Evolutionary conservation across 2,797 vertebrate species (phyloP), one percentile per base, ranked within the genome.

Genomic region (Ibycter americanus): DNA sequence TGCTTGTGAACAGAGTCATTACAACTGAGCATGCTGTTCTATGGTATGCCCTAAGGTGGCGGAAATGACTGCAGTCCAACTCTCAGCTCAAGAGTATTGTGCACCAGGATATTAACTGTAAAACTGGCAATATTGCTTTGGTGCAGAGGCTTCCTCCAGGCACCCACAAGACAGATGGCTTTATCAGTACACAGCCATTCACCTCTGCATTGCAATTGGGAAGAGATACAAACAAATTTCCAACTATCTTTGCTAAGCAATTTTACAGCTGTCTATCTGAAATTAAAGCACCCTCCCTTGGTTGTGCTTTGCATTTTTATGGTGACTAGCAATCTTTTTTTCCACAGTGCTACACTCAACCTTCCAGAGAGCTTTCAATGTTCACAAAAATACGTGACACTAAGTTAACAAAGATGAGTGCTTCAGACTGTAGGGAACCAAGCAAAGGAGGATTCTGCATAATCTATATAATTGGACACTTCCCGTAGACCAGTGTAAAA

Each of bases 31-130:
- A 3, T 49, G 71, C 83, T 93, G 82, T 89, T 91, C 82, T 68
- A 5, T 74, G 80, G 72, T 63, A 25, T 72, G 49, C 72, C 85
- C 82, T 71, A 47, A 89, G 84, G 93, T 23, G 3, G 76, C 4
- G 27, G 93, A 74, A 90, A 78, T 85, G 16, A 66, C 59, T 93
- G 67, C 11, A 0, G 70, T 42, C 85, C 90, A 83, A 4, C 83
- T 91, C 94, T 52, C 63, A 61, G 68, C 83, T 95, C 87, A 62
- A 76, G 85, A 79, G 76, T 61, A 42, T 71, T 88, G 76, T 95
- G 83, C 80, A 92, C 87, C 85, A 93, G 93, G 87, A 96, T 93
- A 95, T 95, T 95, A 96, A 87, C 87, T 92, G 65, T 84, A 90
- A 83, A 94, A 85, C 20, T 67, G 82, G 65, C 82, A 84, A 72